Base-by-base conservation (phyloP, 1,140 invertebrate species). In the Apis cerana region DNA sequence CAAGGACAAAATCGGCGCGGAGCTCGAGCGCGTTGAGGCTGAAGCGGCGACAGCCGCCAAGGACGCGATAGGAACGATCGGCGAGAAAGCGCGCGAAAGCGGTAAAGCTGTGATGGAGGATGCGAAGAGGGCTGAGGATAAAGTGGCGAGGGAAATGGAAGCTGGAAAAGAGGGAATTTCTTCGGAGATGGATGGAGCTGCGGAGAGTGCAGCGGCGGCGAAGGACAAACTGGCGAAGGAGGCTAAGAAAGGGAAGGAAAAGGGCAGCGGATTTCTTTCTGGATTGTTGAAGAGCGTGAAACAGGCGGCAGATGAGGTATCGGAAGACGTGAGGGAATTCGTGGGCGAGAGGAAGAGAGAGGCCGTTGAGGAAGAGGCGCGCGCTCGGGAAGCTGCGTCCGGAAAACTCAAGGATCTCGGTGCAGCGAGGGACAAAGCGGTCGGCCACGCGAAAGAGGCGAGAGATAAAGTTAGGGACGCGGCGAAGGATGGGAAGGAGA, bases 321-420 rank as follows among this genome's bases (percentile, higher is more conserved):
- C 91, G 0, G 92, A 92, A 33, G 92, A 92, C 1, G 87, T 93
- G 1, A 91, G 90, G 33, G 92, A 94, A 23, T 92, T 11, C 76
- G 84, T 0, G 84, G 71, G 17, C 48, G 83, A 1, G 48, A 43
- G 0, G 74, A 77, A 1, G 80, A 83, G 90, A 52, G 88, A 91
- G n/a, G 89, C 89, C 21, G 74, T 64, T 1, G 87, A 85, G 11
- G 90, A 92, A 59, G 83, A 85, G 69, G 83, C 80, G 13, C 88
- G 80, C 10, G 81, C 85, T 9, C 85, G 75, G 7, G 75, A 82
- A 0, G 70, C 78, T 43, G 61, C 33, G 11, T 68, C 82, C 9
- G 75, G 43, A 8, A 85, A 79, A 54, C 56, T 82, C 7, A 43
- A 62, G 23, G 79, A 65, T 7, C 8, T 21, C 12, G 62, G 62